Percentiles rank a stretch among this genome's conserved stretches.
phyloP scores from a whole-genome alignment of 2,888 invertebrate species.

The Ophion slaviceki region DNA sequence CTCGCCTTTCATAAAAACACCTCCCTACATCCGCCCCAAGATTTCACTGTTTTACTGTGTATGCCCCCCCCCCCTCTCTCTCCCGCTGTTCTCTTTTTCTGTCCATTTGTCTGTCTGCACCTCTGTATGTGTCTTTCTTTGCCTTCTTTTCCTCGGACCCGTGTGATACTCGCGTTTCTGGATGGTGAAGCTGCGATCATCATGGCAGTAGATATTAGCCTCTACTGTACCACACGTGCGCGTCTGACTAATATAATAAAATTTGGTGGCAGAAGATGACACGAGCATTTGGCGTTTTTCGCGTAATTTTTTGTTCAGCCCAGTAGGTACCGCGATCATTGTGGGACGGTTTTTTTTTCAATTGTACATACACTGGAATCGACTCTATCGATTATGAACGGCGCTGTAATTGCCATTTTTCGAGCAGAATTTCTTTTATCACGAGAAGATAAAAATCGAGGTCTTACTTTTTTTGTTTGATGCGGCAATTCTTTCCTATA shows the following conservation, averaged over 20 bases:
- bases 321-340: too few species aligned
- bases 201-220: not conserved
- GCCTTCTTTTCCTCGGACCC: not conserved
- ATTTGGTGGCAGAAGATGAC: not conserved
- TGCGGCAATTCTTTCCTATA: too few species aligned
- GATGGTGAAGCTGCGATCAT: slow-evolving; percentile 27
- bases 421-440: too few species aligned
- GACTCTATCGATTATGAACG: too few species aligned
- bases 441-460: too few species aligned
- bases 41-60: slow-evolving; percentile 74
- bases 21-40: slow-evolving; percentile 82
- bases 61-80: slow-evolving; percentile 40
- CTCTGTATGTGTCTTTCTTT: not conserved
- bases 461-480: too few species aligned
- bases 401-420: too few species aligned
- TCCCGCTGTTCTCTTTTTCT: slow-evolving; percentile 33
- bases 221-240: not conserved
- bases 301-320: too few species aligned
- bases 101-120: not conserved
- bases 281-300: too few species aligned
- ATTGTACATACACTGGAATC: too few species aligned
- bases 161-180: slow-evolving; percentile 6
- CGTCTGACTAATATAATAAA: slow-evolving; percentile 9
- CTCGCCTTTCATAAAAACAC: slow-evolving; percentile 83
- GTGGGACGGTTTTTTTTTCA: too few species aligned